Conservation (phyloP, 2,888 invertebrate species). For the Iphiclides podalirius region DNA sequence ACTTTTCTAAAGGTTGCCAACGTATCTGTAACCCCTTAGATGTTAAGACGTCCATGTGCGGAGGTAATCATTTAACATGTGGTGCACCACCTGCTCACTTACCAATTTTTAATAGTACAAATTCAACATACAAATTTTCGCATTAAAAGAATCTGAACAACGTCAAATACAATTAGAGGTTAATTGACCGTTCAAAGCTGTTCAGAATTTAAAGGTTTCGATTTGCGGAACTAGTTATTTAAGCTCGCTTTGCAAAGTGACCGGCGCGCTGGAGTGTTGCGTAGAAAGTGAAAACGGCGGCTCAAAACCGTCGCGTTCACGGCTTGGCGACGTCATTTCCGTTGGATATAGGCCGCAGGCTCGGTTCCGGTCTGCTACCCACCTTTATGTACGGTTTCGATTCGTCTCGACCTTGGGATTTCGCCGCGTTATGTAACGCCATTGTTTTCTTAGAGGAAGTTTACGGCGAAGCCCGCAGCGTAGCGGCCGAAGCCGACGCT, state of each 20-base stretch:
- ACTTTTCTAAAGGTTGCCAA: too few species aligned
- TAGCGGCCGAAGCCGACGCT: background rate
- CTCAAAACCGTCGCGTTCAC: slow-evolving; percentile 35
- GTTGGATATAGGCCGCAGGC: slow-evolving; percentile 54
- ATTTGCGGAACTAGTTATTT: slow-evolving; percentile 27
- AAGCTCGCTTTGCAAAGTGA: slow-evolving; percentile 57
- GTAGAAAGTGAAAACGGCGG: slow-evolving; percentile 63
- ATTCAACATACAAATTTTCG: too few species aligned
- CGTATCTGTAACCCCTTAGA: too few species aligned
- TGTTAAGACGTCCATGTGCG: too few species aligned
- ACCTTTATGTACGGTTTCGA: slow-evolving; percentile 64
- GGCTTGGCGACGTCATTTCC: slow-evolving; percentile 58
- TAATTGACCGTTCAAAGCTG: too few species aligned
- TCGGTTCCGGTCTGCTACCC: slow-evolving; percentile 59
- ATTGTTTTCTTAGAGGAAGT: slow-evolving; percentile 35
- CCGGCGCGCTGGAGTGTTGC: slow-evolving; percentile 51
- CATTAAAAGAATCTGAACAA: background rate
- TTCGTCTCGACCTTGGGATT: slow-evolving; percentile 63
- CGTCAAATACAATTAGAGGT: background rate
- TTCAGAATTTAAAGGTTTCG: too few species aligned
- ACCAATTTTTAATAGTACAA: too few species aligned
- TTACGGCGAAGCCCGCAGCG: slow-evolving; percentile 14
- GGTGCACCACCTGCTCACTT: too few species aligned
- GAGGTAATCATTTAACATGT: too few species aligned
- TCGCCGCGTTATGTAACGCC: slow-evolving; percentile 47